Evolutionary conservation across 2,888 invertebrate genomes (phyloP), one percentile per base, ranked within the genome.

Genomic region (Scrobipalpa atriplicella): DNA sequence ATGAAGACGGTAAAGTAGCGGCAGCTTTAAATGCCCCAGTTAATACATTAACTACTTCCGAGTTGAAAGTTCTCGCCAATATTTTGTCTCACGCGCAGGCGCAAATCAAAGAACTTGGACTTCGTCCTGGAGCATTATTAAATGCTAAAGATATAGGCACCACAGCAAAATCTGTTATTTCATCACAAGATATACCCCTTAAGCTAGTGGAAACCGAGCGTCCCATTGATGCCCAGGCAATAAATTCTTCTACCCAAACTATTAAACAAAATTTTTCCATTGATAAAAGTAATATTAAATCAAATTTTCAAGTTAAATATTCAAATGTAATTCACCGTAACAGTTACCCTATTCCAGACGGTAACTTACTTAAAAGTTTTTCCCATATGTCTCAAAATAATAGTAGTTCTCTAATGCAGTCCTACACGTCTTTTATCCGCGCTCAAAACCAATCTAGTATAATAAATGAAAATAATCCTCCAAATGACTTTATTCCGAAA

Each of bases 1-100:
- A 74, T 36, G 43, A 60, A 29, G 61, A 69, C 41, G 73, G 75
- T 58, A 66, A 69, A 70, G 71, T 74, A 18, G 52, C 71, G 19
- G 77, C 75, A 1, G 67, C 71, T 47, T 66, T 75, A 16, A 71
- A 68, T 29, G 70, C 69, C 8, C 71, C 75, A 13, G 67, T 74
- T 11, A 70, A 67, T 47, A 69, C 58, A 11, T 67, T 81, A 13
- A 63, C 75, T 16, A 70, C 72, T 9, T 66, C 62, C 8, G 78
- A 79, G 67, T 65, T 80, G 8, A 75, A 73, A 70, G 72, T 77
- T 16, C 69, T 81, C 0, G 72, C 77, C 18, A 70, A 73, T 21
- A 74, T 78, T 58, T 69, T 80, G 8, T 51, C 67, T 6, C 69
- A 71, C 51, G 78, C 76, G 36, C 71, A 75, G 67, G 65, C 65